These are phyloP conservation scores for Psilanteris sp. DNA, from an alignment of 1,140 invertebrate species.

Conservation along the genomic window DNA sequence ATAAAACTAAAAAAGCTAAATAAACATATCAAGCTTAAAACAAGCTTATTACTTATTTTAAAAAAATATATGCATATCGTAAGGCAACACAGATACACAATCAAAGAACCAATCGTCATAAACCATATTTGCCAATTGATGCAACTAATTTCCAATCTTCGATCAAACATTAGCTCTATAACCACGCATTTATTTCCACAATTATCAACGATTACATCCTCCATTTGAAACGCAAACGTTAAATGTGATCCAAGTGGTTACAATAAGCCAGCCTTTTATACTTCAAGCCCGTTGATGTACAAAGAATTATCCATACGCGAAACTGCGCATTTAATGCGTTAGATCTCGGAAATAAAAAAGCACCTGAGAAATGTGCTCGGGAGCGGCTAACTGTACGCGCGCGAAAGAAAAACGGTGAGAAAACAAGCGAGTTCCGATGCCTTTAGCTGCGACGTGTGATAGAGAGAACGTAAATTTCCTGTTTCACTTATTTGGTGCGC, in stretches of 20 bases:
- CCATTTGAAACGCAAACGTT: not conserved
- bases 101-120: too few species aligned
- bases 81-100: too few species aligned
- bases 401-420: conserved; percentile 37
- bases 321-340: conserved; percentile 44
- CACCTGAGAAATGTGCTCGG: conserved; percentile 47
- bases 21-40: too few species aligned
- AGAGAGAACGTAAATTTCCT: conserved; percentile 60
- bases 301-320: conserved; percentile 19
- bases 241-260: too few species aligned
- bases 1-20: too few species aligned
- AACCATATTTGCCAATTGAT: too few species aligned
- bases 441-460: conserved; percentile 36
- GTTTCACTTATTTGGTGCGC: conserved; percentile 54
- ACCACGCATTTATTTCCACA: too few species aligned
- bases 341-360: conserved; percentile 33
- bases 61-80: too few species aligned
- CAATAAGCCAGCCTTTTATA: conserved; percentile 7
- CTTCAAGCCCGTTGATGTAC: conserved; percentile 9
- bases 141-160: too few species aligned
- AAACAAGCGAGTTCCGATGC: conserved; percentile 48
- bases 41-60: too few species aligned
- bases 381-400: conserved; percentile 53
- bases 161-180: not conserved
- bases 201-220: not conserved